Evolutionary conservation across 1,140 invertebrate genomes (phyloP).

Genomic region (Drosophila dunni): DNA sequence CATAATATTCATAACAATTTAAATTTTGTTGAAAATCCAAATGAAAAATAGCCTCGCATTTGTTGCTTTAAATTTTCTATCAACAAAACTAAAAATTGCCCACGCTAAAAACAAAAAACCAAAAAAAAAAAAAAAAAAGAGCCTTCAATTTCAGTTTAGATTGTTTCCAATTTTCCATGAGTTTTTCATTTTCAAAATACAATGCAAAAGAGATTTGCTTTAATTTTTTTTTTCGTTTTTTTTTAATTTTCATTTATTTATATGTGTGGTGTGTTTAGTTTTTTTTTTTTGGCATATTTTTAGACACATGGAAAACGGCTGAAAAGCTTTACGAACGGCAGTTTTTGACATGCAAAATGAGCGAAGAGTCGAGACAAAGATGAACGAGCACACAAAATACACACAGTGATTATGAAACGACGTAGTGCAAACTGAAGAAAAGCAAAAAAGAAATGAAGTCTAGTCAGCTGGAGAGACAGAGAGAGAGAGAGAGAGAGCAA

Average conservation of each 20-base stretch:
- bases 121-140: slow-evolving; percentile 12
- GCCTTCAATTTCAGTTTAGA: slow-evolving; percentile 25
- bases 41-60: too few species aligned
- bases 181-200: slow-evolving; percentile 31
- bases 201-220: slow-evolving; percentile 52
- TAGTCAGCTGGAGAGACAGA: too few species aligned
- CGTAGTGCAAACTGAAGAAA: slow-evolving; percentile 20
- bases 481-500: slow-evolving; percentile 10
- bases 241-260: slow-evolving; percentile 35
- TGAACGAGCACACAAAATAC: slow-evolving; percentile 32
- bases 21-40: too few species aligned
- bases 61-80: neutral
- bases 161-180: slow-evolving; percentile 61
- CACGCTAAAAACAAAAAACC: slow-evolving; percentile 1
- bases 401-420: slow-evolving; percentile 65
- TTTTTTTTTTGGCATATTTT: slow-evolving; percentile 37
- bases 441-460: slow-evolving; percentile 20
- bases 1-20: too few species aligned
- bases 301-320: slow-evolving; percentile 33
- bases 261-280: slow-evolving; percentile 28
- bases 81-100: slow-evolving; percentile 1
- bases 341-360: slow-evolving; percentile 61
- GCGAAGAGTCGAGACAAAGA: slow-evolving; percentile 59
- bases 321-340: slow-evolving; percentile 14
- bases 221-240: slow-evolving; percentile 24